Conservation (phyloP, 2,888 invertebrate genomes). For the Cephus nigrinus region DNA sequence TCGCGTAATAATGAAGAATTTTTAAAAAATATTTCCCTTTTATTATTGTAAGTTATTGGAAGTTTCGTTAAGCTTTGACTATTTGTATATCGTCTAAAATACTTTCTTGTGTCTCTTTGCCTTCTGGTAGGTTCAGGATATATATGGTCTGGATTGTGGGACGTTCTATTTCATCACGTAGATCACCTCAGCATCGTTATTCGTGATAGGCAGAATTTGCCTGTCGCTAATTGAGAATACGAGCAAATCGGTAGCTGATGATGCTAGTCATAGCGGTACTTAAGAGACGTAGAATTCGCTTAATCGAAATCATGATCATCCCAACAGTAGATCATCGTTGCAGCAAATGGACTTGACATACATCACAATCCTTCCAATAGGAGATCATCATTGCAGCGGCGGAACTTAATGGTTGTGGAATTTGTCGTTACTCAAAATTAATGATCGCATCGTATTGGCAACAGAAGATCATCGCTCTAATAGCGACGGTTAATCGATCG, state of each 20-base stretch:
- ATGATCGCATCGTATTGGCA: background rate
- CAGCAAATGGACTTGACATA: too few relatives aligned
- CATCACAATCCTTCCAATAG: background rate
- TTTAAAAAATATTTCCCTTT: too few relatives aligned
- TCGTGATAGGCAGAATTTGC: background rate
- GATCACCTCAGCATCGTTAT: background rate
- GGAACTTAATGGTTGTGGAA: background rate
- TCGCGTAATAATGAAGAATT: too few relatives aligned
- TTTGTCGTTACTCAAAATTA: background rate
- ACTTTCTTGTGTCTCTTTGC: too few relatives aligned
- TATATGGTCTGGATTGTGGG: background rate
- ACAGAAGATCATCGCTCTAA: background rate
- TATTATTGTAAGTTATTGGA: too few relatives aligned
- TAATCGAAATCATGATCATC: background rate
- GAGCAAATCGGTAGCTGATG: background rate
- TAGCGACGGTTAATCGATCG: conserved; percentile 19
- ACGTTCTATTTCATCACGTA: background rate
- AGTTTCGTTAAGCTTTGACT: too few relatives aligned
- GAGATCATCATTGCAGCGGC: background rate
- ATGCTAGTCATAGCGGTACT: background rate
- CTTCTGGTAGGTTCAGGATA: background rate
- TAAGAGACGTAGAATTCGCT: background rate
- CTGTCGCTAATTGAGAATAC: background rate
- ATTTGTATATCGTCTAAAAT: background rate
- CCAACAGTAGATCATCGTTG: too few relatives aligned